Conservation (phyloP, 2,888 invertebrate genomes). For the Neoscelio sp. region DNA sequence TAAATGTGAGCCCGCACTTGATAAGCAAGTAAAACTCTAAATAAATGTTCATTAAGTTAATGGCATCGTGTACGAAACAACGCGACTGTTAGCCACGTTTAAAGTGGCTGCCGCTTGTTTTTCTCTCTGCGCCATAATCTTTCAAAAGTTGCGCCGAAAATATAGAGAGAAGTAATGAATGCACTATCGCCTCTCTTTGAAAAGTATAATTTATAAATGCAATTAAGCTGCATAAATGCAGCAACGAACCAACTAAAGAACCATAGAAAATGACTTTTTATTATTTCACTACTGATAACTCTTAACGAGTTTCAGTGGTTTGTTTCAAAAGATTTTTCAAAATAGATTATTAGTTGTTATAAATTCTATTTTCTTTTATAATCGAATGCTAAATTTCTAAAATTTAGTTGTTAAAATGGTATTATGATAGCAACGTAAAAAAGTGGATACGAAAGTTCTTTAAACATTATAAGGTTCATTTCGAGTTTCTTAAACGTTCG, state of each 20-base stretch:
- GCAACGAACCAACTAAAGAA: background rate
- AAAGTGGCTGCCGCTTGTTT: background rate
- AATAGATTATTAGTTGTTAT: too few relatives aligned
- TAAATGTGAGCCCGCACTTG: background rate
- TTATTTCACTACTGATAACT: too few relatives aligned
- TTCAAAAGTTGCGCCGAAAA: background rate
- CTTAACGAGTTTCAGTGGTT: background rate
- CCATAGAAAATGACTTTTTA: background rate
- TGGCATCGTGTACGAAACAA: background rate
- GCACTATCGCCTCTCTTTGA: background rate
- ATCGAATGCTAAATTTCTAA: too few relatives aligned
- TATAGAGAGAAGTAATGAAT: background rate
- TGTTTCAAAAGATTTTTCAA: too few relatives aligned
- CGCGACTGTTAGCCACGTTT: background rate
- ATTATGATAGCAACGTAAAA: too few relatives aligned
- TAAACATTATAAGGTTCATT: too few relatives aligned
- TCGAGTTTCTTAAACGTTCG: too few relatives aligned
- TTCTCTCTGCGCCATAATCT: background rate
- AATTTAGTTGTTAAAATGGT: too few relatives aligned
- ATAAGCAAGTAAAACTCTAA: slow-evolving; percentile 12
- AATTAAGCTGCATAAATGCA: background rate
- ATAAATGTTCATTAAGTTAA: slow-evolving; percentile 21
- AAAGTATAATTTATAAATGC: slow-evolving; percentile 12
- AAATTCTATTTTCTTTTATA: too few relatives aligned
- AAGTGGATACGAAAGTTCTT: too few relatives aligned